Base-by-base conservation (phyloP, 2,797 vertebrate genomes). In the Amazona finschi region DNA sequence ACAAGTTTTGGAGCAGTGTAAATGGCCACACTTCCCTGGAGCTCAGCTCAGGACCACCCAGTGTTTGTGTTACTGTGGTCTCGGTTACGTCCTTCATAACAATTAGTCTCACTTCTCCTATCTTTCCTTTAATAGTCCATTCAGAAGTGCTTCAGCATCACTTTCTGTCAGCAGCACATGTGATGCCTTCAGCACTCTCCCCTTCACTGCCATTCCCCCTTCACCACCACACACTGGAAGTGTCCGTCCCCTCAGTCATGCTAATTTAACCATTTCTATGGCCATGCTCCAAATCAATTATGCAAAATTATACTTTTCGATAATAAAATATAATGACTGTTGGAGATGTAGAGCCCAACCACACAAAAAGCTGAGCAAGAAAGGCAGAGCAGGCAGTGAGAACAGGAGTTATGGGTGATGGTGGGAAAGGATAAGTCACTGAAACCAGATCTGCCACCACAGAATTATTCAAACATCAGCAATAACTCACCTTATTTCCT, bases 11-110 rank as follows among this genome's bases (percentile, higher is more conserved):
- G 3, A 12, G 62, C 1, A 3, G 58, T 39, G 39, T 64, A 81
- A 88, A n/a, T 18, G 55, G 70, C 25, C 66, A 60, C 44, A 2
- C 12, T 52, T 38, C 5, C 17, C n/a, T 36, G 43, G 15, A 91
- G 53, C 64, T 79, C 64, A 67, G 71, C 44, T 71, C 65, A 52
- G 66, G 86, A 60, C 79, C 95, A 93, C 87, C 79, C 85, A 82
- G 13, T 3, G 7, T 20, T 65, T 30, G 12, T 27, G 33, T 5
- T 25, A 30, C 27, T 36, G 44, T 7, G 33, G 39, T 77, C 69
- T 44, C 25, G 2, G 0, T 3, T 9, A 16, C 16, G 49, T 65
- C 24, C 33, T 79, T 49, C 1, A 0, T 7, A 50, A 41, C 30
- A 52, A 38, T 49, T 64, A 13, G 8, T 57, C 38, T 65, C 46